Evolutionary conservation across 2,888 invertebrate genomes (phyloP).

Genomic region (Cephus pygmeus): DNA sequence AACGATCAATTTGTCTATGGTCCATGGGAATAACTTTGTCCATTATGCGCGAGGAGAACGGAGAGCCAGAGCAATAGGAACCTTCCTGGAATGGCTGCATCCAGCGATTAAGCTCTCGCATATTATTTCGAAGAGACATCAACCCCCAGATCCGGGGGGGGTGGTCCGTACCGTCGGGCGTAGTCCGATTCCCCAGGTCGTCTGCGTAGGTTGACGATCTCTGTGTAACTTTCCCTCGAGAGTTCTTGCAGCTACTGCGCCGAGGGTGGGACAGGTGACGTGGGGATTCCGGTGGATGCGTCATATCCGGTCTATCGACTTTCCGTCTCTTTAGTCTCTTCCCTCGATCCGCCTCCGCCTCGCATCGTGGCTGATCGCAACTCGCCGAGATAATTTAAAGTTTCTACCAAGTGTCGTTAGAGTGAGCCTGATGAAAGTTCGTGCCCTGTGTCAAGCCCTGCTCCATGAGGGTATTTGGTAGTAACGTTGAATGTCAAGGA

Average conservation of each 20-base stretch:
- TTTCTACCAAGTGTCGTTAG: constrained; percentile 2
- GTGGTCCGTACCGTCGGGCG: neutral
- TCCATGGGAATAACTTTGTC: constrained; percentile 20
- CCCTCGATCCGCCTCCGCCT: neutral
- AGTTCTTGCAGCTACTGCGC: neutral
- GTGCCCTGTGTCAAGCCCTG: constrained; percentile 32
- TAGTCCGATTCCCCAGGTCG: neutral
- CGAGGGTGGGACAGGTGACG: neutral
- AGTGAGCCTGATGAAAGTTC: constrained; percentile 28
- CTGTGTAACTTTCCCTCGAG: neutral
- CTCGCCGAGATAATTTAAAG: constrained; percentile 1
- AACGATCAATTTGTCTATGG: constrained; percentile 17
- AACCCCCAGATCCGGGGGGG: neutral
- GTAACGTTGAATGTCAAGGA: constrained; percentile 49
- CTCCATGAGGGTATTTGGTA: neutral
- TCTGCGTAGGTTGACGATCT: neutral
- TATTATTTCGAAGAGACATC: neutral
- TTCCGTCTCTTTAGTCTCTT: neutral
- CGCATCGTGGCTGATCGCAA: neutral
- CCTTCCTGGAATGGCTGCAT: neutral
- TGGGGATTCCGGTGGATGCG: neutral
- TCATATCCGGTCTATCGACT: neutral
- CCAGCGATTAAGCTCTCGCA: neutral
- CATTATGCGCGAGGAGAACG: constrained; percentile 17
- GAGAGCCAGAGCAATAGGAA: neutral